Evolutionary conservation across 1,140 invertebrate genomes (phyloP).

Genomic region (Aphaenogaster floridana): DNA sequence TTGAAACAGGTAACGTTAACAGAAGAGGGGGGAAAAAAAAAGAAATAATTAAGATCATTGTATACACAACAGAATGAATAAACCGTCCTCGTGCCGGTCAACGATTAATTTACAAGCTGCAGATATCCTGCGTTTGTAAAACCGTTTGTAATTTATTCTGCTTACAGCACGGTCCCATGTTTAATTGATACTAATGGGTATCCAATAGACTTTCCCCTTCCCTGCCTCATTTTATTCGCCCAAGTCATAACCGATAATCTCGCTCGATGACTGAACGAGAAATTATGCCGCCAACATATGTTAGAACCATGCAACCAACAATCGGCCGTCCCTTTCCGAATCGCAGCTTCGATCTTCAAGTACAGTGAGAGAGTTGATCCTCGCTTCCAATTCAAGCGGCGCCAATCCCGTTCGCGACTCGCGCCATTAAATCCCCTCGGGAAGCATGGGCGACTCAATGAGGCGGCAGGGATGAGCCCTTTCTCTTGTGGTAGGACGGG

Average conservation of each 20-base stretch:
- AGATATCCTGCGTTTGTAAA: neutral
- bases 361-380: neutral
- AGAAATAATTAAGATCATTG: no score
- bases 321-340: neutral
- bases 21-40: neutral
- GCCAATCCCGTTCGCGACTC: neutral
- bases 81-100: no score
- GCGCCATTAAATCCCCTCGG: neutral
- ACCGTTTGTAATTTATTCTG: neutral
- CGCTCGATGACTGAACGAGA: no score
- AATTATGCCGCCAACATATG: neutral
- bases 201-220: neutral
- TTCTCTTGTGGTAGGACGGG: no score
- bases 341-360: neutral
- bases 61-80: neutral
- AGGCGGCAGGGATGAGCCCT: no score
- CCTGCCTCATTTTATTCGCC: neutral
- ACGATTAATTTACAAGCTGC: neutral
- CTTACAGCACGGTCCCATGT: neutral
- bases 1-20: no score
- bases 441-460: neutral
- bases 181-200: neutral
- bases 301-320: neutral
- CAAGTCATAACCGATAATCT: neutral
- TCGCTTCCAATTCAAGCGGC: neutral